Evolutionary conservation across 2,797 vertebrate genomes (phyloP).

Genomic region (Thripadectes ignobilis): DNA sequence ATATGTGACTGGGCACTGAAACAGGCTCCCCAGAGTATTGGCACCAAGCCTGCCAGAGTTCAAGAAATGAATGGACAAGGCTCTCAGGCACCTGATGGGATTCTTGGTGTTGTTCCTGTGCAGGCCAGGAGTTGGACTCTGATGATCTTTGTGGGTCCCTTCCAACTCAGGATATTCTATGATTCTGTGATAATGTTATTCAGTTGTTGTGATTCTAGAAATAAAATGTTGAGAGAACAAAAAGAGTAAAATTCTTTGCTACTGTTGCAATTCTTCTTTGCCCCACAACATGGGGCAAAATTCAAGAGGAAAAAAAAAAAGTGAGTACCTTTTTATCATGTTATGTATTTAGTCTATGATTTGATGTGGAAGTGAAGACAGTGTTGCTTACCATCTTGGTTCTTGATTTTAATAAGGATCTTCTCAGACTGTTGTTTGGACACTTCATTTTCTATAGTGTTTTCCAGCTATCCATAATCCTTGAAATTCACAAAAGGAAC

Average conservation of each 20-base stretch:
- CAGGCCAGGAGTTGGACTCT: background rate
- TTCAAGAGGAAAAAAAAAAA: background rate
- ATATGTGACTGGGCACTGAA: background rate
- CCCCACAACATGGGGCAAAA: background rate
- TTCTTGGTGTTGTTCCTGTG: background rate
- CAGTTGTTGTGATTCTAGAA: background rate
- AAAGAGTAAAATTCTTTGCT: background rate
- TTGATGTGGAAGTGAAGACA: background rate
- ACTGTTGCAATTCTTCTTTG: background rate
- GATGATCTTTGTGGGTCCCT: background rate
- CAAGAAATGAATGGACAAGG: background rate
- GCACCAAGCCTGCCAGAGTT: background rate
- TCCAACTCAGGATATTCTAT: background rate
- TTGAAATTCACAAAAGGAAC: background rate
- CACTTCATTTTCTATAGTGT: background rate
- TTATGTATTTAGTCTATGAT: background rate
- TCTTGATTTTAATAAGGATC: background rate
- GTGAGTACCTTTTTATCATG: background rate
- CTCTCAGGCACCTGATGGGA: background rate
- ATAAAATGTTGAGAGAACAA: background rate
- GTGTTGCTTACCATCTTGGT: background rate
- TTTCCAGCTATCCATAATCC: background rate
- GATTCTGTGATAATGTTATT: background rate
- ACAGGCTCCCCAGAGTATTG: no score
- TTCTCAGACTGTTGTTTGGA: background rate